These are phyloP conservation scores for Eublepharis macularius DNA, from an alignment of 2,113 vertebrate species.

Conservation along the genomic window DNA sequence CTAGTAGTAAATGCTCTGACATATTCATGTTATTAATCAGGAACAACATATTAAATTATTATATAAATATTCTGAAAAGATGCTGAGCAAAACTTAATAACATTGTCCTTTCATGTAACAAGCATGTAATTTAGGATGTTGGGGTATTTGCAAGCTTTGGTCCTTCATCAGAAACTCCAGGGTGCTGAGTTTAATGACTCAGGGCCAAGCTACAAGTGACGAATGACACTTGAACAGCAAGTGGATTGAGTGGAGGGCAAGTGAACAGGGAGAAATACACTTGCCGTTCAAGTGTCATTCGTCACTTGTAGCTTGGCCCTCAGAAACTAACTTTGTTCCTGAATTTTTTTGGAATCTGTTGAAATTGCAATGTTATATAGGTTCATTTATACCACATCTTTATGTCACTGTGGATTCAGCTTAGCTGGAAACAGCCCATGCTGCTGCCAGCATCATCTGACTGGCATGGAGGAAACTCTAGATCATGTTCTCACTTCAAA, in stretches of 20 bases:
- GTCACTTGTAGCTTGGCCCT: not conserved
- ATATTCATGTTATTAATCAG: not conserved
- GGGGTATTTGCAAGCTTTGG: too few relatives aligned
- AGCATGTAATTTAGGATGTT: not conserved
- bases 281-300: too few relatives aligned
- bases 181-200: too few relatives aligned
- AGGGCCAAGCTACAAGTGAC: too few relatives aligned
- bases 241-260: too few relatives aligned
- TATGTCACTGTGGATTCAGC: not conserved
- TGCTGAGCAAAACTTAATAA: not conserved
- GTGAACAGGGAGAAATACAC: too few relatives aligned
- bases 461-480: not conserved
- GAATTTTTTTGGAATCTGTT: not conserved
- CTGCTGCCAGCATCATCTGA: not conserved
- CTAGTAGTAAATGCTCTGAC: not conserved
- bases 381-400: too few relatives aligned
- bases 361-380: not conserved
- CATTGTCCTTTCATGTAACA: not conserved
- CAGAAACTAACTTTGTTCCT: not conserved
- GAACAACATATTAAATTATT: not conserved
- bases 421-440: not conserved
- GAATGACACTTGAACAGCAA: too few relatives aligned
- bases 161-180: too few relatives aligned
- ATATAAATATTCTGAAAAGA: not conserved
- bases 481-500: not conserved